A percentile compares a stretch with the other conserved stretches of the same genome.
phyloP scores from a whole-genome alignment of 2,888 invertebrate genomes.

The Heteropelma amictum region DNA sequence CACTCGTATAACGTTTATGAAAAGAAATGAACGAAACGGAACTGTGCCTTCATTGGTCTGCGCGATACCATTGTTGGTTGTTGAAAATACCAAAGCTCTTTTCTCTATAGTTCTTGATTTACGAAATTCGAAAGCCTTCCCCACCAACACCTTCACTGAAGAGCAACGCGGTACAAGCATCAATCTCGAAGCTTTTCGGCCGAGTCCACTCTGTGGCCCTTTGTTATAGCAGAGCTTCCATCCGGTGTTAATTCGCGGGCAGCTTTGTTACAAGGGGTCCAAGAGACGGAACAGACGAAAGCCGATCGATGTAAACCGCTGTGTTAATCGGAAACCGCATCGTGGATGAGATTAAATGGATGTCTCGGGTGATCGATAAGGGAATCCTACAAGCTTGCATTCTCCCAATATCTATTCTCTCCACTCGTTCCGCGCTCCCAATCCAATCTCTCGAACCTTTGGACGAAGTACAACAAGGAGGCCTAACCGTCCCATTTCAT shows the following conservation, averaged over 20 bases:
- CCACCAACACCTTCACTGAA: conserved; percentile 1
- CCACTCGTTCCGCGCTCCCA: conserved; percentile 9
- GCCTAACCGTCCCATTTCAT: conserved; percentile 17
- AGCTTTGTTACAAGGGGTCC: conserved; percentile 47
- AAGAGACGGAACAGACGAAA: conserved; percentile 21
- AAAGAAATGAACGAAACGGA: too few species aligned
- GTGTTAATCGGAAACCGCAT: conserved; percentile 55
- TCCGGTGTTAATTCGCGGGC: conserved; percentile 41
- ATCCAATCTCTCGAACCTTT: conserved; percentile 26
- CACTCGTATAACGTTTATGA: too few species aligned
- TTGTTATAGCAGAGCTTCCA: conserved; percentile 31
- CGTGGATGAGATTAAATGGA: conserved; percentile 54
- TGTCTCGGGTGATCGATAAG: conserved; percentile 54
- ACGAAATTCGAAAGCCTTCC: conserved; percentile 18
- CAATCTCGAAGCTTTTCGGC: conserved; percentile 41
- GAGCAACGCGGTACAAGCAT: conserved; percentile 2
- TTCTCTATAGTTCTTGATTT: conserved; percentile 9
- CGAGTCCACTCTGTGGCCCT: conserved; percentile 34
- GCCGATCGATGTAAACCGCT: conserved; percentile 52
- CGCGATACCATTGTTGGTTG: conserved; percentile 7
- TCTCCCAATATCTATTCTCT: neutral
- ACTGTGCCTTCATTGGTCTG: too few species aligned
- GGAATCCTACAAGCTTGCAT: conserved; percentile 14
- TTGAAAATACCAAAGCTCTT: conserved; percentile 2
- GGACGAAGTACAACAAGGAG: conserved; percentile 1